Evolutionary conservation across 1,140 invertebrate genomes (phyloP), one percentile per base, ranked within the genome.

Genomic region (Penaeus indicus): DNA sequence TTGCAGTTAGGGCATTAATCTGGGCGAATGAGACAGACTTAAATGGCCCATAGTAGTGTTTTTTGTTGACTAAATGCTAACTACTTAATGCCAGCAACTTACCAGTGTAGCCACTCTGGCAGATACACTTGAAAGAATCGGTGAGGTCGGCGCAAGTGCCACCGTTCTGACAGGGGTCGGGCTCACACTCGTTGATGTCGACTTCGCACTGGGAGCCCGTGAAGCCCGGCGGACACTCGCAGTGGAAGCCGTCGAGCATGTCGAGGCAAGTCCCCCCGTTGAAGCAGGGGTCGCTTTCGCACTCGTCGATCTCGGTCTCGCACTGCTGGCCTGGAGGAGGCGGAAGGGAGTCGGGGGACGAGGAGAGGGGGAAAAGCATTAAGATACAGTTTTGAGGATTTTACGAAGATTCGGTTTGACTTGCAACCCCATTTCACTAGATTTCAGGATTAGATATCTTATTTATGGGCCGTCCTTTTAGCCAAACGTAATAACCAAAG

Each of bases 121-220:
- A 98, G 16, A 97, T 96, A 93, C 98, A 99, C 91, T 97, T 96
- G 93, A 97, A 97, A 22, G 95, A 96, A 92, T 97, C 96, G 1
- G 98, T 96, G 16, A 96, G 94, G 92, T 98, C 97, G 11, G 90
- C 84, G 88, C 93, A 94, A 22, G 91, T 92, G 19, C 92, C 93
- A 16, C 93, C 92, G 90, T 94, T 93, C 69, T 90, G 90, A 89
- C 93, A 94, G 19, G 92, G 92, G 75, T 92, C 80, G 38, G 85
- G 90, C 21, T 88, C 85, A 91, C 94, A 94, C 84, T 95, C 94
- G 87, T 95, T 92, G 5, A 94, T 93, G 85, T 91, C 86, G 47
- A 83, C 78, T 80, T 94, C 93, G 86, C 95, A 95, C 86, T 94
- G 92, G 0, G 89, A 89, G 25, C 95, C 95, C 91, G 89, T 88